phyloP scores from a whole-genome alignment of 2,113 vertebrate species.

The Esox niger region DNA sequence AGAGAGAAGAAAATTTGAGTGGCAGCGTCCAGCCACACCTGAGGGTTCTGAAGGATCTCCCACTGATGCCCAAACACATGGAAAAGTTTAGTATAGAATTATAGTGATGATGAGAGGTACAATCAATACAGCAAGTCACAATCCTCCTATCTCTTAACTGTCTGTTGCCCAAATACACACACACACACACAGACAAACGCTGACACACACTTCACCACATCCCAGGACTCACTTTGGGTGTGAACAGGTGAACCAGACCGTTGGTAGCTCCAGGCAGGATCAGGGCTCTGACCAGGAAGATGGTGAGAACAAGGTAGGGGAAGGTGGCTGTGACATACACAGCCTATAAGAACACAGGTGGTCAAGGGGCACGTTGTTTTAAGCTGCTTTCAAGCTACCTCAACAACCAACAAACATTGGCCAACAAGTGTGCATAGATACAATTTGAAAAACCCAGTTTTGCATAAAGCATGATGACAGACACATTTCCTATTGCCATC shows the following conservation, averaged over 20 bases:
- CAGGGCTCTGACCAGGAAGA: conserved; percentile 83
- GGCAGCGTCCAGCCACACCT: conserved; percentile 88
- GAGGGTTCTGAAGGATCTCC: conserved; percentile 75
- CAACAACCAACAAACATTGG: too few relatives aligned
- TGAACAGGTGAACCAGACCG: conserved; percentile 85
- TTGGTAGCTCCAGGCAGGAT: conserved; percentile 82
- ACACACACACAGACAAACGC: background rate
- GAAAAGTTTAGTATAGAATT: background rate
- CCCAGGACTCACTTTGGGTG: conserved; percentile 78
- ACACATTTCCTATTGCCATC: too few relatives aligned
- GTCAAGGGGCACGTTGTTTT: too few relatives aligned
- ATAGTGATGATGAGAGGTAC: background rate
- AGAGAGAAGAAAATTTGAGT: conserved; percentile 94
- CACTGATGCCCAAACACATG: conserved; percentile 68
- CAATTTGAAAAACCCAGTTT: too few relatives aligned
- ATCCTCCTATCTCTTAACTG: too few relatives aligned
- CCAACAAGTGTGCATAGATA: too few relatives aligned
- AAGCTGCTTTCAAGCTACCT: too few relatives aligned
- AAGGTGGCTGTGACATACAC: conserved; percentile 87
- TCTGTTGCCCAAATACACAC: background rate
- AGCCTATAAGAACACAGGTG: conserved; percentile 62
- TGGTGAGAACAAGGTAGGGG: conserved; percentile 86
- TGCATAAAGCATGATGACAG: too few relatives aligned
- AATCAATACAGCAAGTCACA: background rate
- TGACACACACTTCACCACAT: background rate